These are phyloP conservation scores for Priocnemis perturbator DNA, from an alignment of 2,888 invertebrate genomes.

Conservation along the genomic window DNA sequence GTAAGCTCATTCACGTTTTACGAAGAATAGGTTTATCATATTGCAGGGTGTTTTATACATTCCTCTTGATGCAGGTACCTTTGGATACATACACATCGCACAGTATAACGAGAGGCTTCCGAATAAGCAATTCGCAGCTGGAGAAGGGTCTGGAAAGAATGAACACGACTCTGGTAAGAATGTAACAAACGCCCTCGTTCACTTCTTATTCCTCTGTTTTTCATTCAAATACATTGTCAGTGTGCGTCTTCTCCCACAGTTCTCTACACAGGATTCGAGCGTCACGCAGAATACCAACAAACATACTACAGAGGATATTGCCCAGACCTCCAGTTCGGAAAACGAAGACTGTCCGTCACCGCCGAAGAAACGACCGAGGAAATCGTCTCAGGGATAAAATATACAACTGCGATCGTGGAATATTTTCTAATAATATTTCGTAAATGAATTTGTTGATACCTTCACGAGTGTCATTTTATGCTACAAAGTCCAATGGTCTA, in stretches of 20 bases:
- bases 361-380: too few relatives aligned
- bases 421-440: too few relatives aligned
- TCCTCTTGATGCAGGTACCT: constrained; percentile 56
- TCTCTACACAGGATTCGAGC: constrained; percentile 25
- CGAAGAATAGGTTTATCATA: constrained; percentile 7
- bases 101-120: constrained; percentile 82
- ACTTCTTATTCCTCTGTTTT: too few relatives aligned
- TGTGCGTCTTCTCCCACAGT: constrained; percentile 7
- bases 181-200: background rate
- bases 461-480: constrained; percentile 75
- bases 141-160: constrained; percentile 77
- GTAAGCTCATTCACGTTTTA: constrained; percentile 65
- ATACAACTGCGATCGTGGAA: too few relatives aligned
- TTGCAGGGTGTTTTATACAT: constrained; percentile 17
- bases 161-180: constrained; percentile 64
- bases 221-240: constrained; percentile 3
- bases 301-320: too few relatives aligned
- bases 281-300: too few relatives aligned
- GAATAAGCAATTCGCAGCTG: constrained; percentile 78
- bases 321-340: too few relatives aligned
- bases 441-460: too few relatives aligned
- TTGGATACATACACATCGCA: constrained; percentile 78
- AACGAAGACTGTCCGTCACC: too few relatives aligned
- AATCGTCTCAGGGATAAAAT: too few relatives aligned
- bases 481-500: constrained; percentile 97